Conservation (phyloP, 2,797 vertebrate genomes). For the Anisognathus igniventris region DNA sequence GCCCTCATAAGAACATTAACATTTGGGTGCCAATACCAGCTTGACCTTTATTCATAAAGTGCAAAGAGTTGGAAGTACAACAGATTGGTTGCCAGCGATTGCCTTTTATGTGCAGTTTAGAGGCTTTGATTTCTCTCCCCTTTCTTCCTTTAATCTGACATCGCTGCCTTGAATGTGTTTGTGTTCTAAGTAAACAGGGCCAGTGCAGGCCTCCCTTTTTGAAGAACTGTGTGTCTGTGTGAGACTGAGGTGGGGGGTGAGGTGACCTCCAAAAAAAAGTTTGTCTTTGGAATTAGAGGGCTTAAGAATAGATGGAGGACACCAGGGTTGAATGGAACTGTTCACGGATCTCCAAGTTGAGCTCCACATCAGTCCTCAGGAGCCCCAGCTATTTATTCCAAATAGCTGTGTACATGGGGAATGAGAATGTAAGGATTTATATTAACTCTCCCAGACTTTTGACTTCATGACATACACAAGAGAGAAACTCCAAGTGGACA, state of each 20-base stretch:
- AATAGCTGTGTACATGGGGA: slow-evolving; percentile 44
- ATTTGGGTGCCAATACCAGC: slow-evolving; percentile 81
- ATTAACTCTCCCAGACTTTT: slow-evolving; percentile 65
- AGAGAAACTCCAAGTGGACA: background rate
- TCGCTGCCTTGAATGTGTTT: slow-evolving; percentile 81
- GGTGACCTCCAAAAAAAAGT: slow-evolving; percentile 77
- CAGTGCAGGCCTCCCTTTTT: slow-evolving; percentile 71
- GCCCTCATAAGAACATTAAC: slow-evolving; percentile 82
- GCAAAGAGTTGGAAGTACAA: slow-evolving; percentile 81
- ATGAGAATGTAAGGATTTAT: slow-evolving; percentile 73
- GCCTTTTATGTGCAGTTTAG: slow-evolving; percentile 82
- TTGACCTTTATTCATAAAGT: slow-evolving; percentile 83
- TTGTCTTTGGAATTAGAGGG: slow-evolving; percentile 80
- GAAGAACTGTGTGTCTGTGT: slow-evolving; percentile 61
- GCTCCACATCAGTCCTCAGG: background rate
- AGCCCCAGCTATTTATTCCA: slow-evolving; percentile 49
- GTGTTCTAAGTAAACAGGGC: slow-evolving; percentile 84
- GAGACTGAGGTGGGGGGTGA: slow-evolving; percentile 50
- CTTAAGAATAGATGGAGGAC: slow-evolving; percentile 76
- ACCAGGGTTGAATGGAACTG: slow-evolving; percentile 62
- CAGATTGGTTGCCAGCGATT: slow-evolving; percentile 80
- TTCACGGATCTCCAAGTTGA: slow-evolving; percentile 22
- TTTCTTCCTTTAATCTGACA: slow-evolving; percentile 88
- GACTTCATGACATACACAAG: slow-evolving; percentile 52
- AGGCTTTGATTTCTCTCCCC: slow-evolving; percentile 81